Conservation (phyloP, 35 echinoderm and acorn worm species). For the Nesometra sesokonis region DNA sequence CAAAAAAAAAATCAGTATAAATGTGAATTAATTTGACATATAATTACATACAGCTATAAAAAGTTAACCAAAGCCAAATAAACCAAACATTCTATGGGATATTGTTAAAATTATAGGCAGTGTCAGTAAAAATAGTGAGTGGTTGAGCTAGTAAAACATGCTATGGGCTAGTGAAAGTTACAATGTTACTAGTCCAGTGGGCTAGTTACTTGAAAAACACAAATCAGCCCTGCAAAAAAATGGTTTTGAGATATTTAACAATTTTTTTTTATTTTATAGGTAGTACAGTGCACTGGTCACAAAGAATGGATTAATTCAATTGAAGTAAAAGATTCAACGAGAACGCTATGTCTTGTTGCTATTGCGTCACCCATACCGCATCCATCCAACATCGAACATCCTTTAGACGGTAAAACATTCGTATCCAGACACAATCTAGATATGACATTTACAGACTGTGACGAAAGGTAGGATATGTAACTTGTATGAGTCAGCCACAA, state of each 20-base stretch:
- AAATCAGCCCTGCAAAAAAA: no score
- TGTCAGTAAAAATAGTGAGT: no score
- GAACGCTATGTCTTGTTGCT: constrained; percentile 54
- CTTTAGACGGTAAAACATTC: constrained; percentile 81
- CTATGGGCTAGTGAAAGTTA: no score
- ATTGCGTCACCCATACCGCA: constrained; percentile 80
- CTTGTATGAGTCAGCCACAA: not conserved
- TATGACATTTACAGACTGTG: constrained; percentile 98
- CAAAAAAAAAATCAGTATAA: no score
- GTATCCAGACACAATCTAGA: constrained; percentile 96
- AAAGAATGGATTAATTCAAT: constrained; percentile 31
- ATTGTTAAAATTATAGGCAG: no score
- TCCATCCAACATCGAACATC: constrained; percentile 94
- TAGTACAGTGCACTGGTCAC: constrained; percentile 75
- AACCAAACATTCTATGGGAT: no score
- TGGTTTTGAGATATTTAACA: not conserved
- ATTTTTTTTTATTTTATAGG: constrained; percentile 20
- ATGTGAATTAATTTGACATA: no score
- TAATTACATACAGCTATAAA: no score
- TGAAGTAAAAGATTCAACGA: constrained; percentile 27
- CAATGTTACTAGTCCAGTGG: no score
- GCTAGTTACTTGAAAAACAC: not conserved
- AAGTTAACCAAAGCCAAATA: no score
- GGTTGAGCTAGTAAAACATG: no score
- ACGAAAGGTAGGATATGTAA: constrained; percentile 75